phyloP scores from a whole-genome alignment of 2,888 invertebrate species.

The Itoplectis maculator region DNA sequence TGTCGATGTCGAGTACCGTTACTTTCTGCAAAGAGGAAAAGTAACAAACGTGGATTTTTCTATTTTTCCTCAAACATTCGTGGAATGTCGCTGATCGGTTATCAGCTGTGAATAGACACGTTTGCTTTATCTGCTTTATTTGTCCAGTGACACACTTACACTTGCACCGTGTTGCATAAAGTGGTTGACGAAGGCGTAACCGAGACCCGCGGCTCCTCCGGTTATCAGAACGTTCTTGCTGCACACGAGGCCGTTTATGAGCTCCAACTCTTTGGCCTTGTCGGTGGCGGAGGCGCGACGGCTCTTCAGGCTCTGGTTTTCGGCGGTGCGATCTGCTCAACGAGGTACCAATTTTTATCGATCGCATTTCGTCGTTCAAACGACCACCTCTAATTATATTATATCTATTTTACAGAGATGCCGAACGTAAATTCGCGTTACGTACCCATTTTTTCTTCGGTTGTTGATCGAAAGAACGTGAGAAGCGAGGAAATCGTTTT shows the following conservation, averaged over 20 bases:
- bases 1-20: slow-evolving; percentile 78
- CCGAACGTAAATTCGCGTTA: neutral
- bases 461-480: neutral
- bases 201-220: slow-evolving; percentile 80
- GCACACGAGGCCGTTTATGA: slow-evolving; percentile 77
- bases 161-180: slow-evolving; percentile 79
- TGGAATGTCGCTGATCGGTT: no score
- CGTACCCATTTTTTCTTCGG: slow-evolving; percentile 35
- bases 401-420: neutral
- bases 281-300: slow-evolving; percentile 78
- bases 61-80: slow-evolving; percentile 2
- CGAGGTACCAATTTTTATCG: neutral
- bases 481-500: neutral
- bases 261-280: slow-evolving; percentile 78
- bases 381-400: neutral
- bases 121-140: no score
- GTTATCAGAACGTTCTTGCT: slow-evolving; percentile 80
- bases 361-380: neutral
- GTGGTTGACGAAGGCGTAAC: slow-evolving; percentile 79
- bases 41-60: neutral
- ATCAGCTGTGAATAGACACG: no score
- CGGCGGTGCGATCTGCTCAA: slow-evolving; percentile 39
- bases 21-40: slow-evolving; percentile 77
- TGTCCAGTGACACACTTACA: slow-evolving; percentile 71
- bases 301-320: slow-evolving; percentile 54